Base-by-base conservation (phyloP, 2,888 invertebrate species). In the Pseudococcus longispinus region DNA sequence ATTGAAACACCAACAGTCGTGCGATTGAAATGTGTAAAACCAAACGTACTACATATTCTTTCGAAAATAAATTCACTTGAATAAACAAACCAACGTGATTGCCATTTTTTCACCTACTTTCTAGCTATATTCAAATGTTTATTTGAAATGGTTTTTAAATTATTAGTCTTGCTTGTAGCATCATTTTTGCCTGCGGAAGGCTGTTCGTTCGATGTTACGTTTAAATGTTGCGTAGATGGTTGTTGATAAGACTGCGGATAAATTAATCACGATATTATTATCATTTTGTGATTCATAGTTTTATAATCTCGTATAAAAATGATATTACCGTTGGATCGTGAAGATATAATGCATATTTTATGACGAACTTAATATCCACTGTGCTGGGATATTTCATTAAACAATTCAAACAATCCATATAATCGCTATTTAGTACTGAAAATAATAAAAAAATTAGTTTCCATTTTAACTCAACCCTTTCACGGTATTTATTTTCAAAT, bases 351-450 rank as follows among this genome's bases (percentile, higher is more conserved):
- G 94, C 94, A 89, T 93, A 92, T 80, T 93, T 92, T 77, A 95
- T 92, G 89, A 95, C 93, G 89, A 92, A 91, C 87, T 92, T 92
- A 1, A 94, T 92, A 89, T 95, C 94, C 29, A 92, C 92, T 84
- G 93, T 92, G 11, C 92, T 92, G 1, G 94, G 94, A 90, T 94
- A 95, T 84, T 93, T 91, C 95, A 95, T 95, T 86, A 95, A 91
- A 89, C 92, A 92, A 42, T 92, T 93, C 87, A 95, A 91, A 89
- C 94, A 94, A 2, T 92, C 92, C 0, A 93, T 93, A 89, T 94
- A 94, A 90, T 95, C 94, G 89, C 93, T 92, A 20, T 91, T 89
- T 60, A 94, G 90, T 89, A 94, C 93, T 94, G 90, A 90, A 90
- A 84, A 29, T 32, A 23, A 20, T 29, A 32, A 11, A 13, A 65